Evolutionary conservation across 2,888 invertebrate genomes (phyloP).

Genomic region (Lasioglossum marginatum): DNA sequence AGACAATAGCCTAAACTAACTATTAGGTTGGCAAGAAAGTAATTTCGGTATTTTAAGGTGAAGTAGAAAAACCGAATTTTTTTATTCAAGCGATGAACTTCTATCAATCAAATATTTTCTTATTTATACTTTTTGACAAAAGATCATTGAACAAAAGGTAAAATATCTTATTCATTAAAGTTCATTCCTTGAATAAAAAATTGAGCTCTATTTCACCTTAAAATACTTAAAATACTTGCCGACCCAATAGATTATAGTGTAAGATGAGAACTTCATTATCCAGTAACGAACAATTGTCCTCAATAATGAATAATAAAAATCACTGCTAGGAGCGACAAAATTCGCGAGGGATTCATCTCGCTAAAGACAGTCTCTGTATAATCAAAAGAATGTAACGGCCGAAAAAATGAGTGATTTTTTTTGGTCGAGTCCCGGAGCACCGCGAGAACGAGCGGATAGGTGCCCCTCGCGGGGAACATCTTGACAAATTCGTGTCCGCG

Average conservation of each 20-base stretch:
- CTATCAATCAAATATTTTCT: no score
- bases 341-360: not conserved
- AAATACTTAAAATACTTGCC: no score
- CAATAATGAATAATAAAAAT: not conserved
- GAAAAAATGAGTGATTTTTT: not conserved
- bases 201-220: no score
- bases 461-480: slow-evolving; percentile 63
- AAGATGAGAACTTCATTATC: not conserved
- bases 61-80: no score
- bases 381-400: not conserved
- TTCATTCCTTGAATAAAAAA: no score
- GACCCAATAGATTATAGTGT: not conserved
- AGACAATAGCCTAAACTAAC: not conserved
- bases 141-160: no score
- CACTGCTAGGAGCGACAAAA: not conserved
- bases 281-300: not conserved
- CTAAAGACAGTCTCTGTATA: not conserved
- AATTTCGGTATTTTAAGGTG: no score
- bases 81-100: no score
- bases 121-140: no score
- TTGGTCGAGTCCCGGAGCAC: not conserved
- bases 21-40: no score
- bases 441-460: slow-evolving; percentile 45
- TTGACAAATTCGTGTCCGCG: slow-evolving; percentile 72
- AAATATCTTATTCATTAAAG: no score